A percentile compares a stretch with the other conserved stretches of the same genome.
Conservation (phyloP, 1,140 invertebrate species). For the Daktulosphaira vitifoliae region DNA sequence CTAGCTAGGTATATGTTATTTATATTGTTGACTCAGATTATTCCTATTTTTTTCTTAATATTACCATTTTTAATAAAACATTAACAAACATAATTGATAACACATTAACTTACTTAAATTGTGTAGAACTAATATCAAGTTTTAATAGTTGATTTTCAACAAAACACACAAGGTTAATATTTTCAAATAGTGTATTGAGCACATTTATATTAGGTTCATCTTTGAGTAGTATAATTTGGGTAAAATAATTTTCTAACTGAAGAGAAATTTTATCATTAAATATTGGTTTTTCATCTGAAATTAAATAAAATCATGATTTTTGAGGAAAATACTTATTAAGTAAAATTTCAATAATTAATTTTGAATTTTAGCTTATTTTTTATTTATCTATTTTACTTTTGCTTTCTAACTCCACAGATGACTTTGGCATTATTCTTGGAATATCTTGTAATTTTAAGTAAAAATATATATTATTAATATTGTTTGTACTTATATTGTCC, state of each 20-base stretch:
- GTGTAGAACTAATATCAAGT: background rate
- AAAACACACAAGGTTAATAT: constrained; percentile 13
- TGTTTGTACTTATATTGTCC: background rate
- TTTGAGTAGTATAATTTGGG: background rate
- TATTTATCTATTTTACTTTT: background rate
- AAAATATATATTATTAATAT: background rate
- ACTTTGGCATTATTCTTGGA: background rate
- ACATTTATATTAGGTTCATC: background rate
- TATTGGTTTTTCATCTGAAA: background rate
- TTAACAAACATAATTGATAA: background rate
- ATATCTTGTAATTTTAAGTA: constrained; percentile 4
- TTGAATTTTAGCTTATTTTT: background rate
- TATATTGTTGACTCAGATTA: too few species aligned
- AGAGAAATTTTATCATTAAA: background rate
- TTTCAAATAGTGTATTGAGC: background rate
- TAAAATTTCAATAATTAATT: background rate
- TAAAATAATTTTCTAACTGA: background rate
- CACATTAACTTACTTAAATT: background rate
- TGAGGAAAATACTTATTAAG: background rate
- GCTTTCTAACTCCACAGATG: background rate
- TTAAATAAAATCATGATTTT: background rate
- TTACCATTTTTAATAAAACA: too few species aligned
- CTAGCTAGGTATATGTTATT: too few species aligned
- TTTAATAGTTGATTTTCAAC: constrained; percentile 10
- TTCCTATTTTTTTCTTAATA: too few species aligned